Conservation (phyloP, 2,113 vertebrate species). For the Pithys albifrons region DNA sequence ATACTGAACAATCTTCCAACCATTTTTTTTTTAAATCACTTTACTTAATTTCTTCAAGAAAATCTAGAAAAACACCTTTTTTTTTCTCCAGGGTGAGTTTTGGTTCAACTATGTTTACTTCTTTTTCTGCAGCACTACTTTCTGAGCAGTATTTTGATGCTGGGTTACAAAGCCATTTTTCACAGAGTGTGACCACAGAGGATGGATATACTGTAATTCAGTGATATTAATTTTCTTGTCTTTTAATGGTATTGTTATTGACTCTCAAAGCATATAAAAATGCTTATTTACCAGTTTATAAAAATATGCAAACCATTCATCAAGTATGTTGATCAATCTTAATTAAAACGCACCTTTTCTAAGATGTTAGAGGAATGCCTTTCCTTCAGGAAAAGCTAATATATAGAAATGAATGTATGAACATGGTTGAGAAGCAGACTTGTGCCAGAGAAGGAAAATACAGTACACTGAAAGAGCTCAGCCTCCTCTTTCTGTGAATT, state of each 20-base stretch:
- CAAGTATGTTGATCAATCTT: not conserved
- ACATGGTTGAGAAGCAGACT: not conserved
- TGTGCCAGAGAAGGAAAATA: not conserved
- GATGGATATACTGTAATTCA: not conserved
- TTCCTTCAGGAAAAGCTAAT: not conserved
- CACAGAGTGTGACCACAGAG: not conserved
- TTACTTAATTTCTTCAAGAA: not conserved
- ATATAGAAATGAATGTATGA: not conserved
- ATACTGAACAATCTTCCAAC: not conserved
- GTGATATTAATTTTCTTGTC: not conserved
- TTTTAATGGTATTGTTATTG: not conserved
- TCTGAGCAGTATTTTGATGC: not conserved
- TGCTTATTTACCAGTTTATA: not conserved
- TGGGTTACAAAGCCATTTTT: not conserved
- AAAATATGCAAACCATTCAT: not conserved
- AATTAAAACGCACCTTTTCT: not conserved
- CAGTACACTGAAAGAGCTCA: not conserved
- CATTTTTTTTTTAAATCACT: not conserved
- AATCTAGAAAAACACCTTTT: not conserved
- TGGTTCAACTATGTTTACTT: not conserved
- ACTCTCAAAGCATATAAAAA: not conserved
- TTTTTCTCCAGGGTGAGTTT: not conserved
- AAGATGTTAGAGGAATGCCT: not conserved
- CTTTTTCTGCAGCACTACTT: not conserved
- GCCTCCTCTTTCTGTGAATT: not conserved